These are phyloP conservation scores for Nyctalus aviator DNA, from an alignment of 2,797 vertebrate species.

Conservation along the genomic window DNA sequence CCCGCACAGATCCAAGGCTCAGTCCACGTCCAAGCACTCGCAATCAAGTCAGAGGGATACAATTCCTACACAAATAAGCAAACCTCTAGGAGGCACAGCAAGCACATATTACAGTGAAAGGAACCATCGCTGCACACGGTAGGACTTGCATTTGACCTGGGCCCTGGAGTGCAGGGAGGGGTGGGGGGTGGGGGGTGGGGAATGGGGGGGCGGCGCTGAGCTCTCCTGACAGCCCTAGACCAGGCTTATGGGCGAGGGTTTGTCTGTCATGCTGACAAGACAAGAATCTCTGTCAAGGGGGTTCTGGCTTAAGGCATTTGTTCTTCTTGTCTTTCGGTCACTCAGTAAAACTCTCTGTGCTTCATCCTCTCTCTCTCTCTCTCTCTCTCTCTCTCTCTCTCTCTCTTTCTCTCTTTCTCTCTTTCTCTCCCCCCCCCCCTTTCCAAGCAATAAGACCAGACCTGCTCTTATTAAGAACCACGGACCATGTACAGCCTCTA, in stretches of 20 bases:
- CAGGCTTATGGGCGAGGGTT: not conserved
- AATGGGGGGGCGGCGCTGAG: not conserved
- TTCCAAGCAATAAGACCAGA: not conserved
- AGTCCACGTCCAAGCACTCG: rapidly evolving
- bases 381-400: no score
- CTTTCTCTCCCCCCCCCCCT: no score
- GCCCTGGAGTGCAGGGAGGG: not conserved
- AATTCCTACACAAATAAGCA: not conserved
- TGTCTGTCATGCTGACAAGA: not conserved
- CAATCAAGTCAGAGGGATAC: not conserved
- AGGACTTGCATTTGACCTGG: not conserved
- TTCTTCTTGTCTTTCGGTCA: not conserved
- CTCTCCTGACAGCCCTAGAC: not conserved
- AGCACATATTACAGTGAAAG: not conserved
- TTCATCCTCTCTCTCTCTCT: not conserved
- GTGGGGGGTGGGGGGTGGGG: not conserved
- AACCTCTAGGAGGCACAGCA: not conserved
- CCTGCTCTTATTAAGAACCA: not conserved
- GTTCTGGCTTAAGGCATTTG: not conserved
- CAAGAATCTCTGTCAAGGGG: not conserved
- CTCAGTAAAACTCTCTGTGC: not conserved
- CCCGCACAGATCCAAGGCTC: not conserved
- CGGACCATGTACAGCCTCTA: not conserved
- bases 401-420: no score
- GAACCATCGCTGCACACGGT: rapidly evolving